These are phyloP conservation scores for Hycleus phaleratus DNA, from an alignment of 1,140 invertebrate genomes.

Conservation along the genomic window DNA sequence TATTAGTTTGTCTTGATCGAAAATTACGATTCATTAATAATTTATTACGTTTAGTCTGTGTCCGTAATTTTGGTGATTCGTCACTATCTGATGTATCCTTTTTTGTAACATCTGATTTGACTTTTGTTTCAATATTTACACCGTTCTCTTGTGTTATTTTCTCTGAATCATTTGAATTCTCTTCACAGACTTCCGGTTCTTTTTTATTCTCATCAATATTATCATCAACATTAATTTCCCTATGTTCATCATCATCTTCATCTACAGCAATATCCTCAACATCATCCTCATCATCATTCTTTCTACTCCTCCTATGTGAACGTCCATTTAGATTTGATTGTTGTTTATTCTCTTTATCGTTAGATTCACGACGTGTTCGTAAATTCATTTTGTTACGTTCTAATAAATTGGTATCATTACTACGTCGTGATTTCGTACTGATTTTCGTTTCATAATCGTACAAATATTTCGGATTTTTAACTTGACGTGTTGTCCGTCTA, in stretches of 20 bases:
- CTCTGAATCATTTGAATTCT: slow-evolving; percentile 10
- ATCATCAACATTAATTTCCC: too few relatives aligned
- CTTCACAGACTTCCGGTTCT: slow-evolving; percentile 5
- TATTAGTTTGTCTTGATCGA: background rate
- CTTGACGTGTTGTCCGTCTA: slow-evolving; percentile 9
- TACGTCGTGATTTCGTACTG: slow-evolving; percentile 9
- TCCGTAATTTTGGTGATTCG: slow-evolving; percentile 1
- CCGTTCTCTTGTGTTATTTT: slow-evolving; percentile 6
- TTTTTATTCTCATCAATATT: slow-evolving; percentile 5
- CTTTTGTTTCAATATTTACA: slow-evolving; percentile 3
- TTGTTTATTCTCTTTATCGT: slow-evolving; percentile 29
- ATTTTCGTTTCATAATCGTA: slow-evolving; percentile 24
- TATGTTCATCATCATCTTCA: slow-evolving; percentile 3
- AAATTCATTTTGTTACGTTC: slow-evolving; percentile 9
- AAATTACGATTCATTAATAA: background rate
- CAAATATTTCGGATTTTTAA: slow-evolving; percentile 26
- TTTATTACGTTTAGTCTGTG: background rate
- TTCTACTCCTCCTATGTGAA: slow-evolving; percentile 1
- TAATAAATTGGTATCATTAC: background rate
- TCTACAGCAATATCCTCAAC: slow-evolving; percentile 1
- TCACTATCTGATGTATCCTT: slow-evolving; percentile 15
- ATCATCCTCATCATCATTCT: slow-evolving; percentile 6
- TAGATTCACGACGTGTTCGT: slow-evolving; percentile 13
- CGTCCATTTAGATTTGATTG: slow-evolving; percentile 8
- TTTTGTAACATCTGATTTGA: slow-evolving; percentile 1